Conservation (phyloP, 2,113 vertebrate species). For the Ptilonorhynchus violaceus region DNA sequence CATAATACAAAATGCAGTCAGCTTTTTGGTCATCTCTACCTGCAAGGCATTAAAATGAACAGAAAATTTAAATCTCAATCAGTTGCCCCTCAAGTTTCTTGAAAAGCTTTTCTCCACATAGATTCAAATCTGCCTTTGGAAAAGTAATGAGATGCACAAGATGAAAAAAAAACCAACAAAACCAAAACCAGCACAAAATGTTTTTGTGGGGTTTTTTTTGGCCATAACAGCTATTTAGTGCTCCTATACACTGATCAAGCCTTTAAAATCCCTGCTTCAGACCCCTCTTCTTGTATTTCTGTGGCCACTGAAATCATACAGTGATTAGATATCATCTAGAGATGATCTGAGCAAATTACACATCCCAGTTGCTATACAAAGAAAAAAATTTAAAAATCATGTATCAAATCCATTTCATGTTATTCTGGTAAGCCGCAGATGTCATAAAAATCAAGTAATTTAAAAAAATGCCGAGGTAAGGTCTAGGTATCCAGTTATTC, state of each 20-base stretch:
- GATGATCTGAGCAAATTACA: not conserved
- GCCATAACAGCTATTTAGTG: not conserved
- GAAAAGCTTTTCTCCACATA: not conserved
- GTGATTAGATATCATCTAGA: not conserved
- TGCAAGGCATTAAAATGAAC: conserved; percentile 50
- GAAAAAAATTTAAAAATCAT: not conserved
- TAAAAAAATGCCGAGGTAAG: not conserved
- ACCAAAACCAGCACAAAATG: not conserved
- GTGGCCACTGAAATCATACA: not conserved
- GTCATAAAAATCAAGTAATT: not conserved
- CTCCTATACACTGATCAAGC: not conserved
- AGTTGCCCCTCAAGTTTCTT: not conserved
- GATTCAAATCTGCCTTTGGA: not conserved
- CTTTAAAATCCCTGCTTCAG: not conserved
- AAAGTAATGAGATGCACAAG: not conserved
- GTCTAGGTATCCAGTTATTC: not conserved
- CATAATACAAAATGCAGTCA: conserved; percentile 92
- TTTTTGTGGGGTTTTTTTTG: not conserved
- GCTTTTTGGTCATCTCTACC: conserved; percentile 89
- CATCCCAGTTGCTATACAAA: not conserved
- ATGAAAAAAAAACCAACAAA: not conserved
- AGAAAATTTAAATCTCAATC: not conserved
- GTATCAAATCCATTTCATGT: not conserved
- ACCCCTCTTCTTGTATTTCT: not conserved
- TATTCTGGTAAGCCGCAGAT: not conserved